Evolutionary conservation across 2,797 vertebrate species (phyloP).

Genomic region (Meda fulgida): DNA sequence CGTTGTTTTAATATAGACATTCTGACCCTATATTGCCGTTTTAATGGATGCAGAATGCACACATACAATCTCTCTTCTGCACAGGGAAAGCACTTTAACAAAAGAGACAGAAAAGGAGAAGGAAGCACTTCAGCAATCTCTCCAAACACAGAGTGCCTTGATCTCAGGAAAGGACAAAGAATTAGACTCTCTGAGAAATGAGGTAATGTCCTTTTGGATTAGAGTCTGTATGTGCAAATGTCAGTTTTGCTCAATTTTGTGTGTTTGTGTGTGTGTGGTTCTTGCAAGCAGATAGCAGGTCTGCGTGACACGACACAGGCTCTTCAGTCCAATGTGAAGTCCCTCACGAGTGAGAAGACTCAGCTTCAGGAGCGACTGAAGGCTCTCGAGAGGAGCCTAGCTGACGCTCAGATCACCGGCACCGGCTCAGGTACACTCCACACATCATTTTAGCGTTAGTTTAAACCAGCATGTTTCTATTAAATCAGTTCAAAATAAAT

Average conservation of each 20-base stretch:
- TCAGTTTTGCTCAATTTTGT: not conserved
- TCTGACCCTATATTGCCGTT: not conserved
- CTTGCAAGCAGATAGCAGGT: constrained; percentile 78
- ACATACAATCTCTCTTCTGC: not conserved
- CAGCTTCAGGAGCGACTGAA: constrained; percentile 86
- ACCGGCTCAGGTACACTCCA: constrained; percentile 76
- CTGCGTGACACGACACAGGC: constrained; percentile 82
- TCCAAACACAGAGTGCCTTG: constrained; percentile 91
- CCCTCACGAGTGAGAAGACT: constrained; percentile 88
- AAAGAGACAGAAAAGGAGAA: constrained; percentile 89
- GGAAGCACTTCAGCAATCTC: constrained; percentile 84
- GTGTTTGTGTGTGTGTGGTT: not conserved
- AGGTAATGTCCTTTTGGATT: constrained; percentile 74
- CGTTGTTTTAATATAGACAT: not conserved
- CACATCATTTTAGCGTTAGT: not conserved
- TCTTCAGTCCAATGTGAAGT: constrained; percentile 83
- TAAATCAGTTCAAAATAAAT: not conserved
- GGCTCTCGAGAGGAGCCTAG: constrained; percentile 85
- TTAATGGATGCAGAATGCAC: not conserved
- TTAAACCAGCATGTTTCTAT: not conserved
- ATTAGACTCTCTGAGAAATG: constrained; percentile 85
- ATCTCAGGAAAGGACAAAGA: constrained; percentile 90
- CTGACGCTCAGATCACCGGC: constrained; percentile 73
- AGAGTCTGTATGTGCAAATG: not conserved
- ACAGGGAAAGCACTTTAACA: constrained; percentile 86